Conservation (phyloP, 2,113 vertebrate species). For the Pyxicephalus adspersus region DNA sequence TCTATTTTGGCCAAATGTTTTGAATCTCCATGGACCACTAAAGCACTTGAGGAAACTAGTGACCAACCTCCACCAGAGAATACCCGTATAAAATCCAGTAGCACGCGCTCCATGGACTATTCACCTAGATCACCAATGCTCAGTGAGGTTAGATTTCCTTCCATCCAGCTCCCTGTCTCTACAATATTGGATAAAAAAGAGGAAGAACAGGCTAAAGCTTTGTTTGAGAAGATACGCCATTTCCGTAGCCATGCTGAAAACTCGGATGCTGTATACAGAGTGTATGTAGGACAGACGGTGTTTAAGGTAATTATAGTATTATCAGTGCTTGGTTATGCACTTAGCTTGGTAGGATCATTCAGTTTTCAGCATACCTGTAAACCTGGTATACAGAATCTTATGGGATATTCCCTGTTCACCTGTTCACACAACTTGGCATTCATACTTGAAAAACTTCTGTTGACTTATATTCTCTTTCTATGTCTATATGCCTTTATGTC, state of each 20-base stretch:
- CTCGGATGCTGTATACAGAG: slow-evolving; percentile 76
- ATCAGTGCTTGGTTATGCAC: slow-evolving; percentile 74
- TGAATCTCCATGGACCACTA: slow-evolving; percentile 83
- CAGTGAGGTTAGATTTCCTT: slow-evolving; percentile 25
- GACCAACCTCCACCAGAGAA: slow-evolving; percentile 63
- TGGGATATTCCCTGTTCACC: slow-evolving; percentile 73
- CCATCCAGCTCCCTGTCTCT: slow-evolving; percentile 55
- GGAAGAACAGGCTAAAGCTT: slow-evolving; percentile 75
- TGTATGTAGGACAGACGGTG: slow-evolving; percentile 76
- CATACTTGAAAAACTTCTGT: slow-evolving; percentile 73
- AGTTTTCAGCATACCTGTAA: slow-evolving; percentile 73
- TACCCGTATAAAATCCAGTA: slow-evolving; percentile 42
- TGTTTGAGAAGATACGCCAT: slow-evolving; percentile 79
- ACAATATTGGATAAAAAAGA: slow-evolving; percentile 76
- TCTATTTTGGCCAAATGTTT: slow-evolving; percentile 79
- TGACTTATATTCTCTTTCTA: slow-evolving; percentile 73
- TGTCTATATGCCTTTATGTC: slow-evolving; percentile 72
- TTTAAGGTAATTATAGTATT: slow-evolving; percentile 73
- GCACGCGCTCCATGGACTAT: slow-evolving; percentile 23
- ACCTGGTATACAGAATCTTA: slow-evolving; percentile 65
- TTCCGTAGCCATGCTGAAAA: slow-evolving; percentile 77
- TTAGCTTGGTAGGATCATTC: slow-evolving; percentile 72
- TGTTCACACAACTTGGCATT: slow-evolving; percentile 80
- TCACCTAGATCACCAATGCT: slow-evolving; percentile 26
- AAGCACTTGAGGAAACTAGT: slow-evolving; percentile 73